Evolutionary conservation across 2,113 vertebrate species (phyloP).

Genomic region (Ceratotherium simum): DNA sequence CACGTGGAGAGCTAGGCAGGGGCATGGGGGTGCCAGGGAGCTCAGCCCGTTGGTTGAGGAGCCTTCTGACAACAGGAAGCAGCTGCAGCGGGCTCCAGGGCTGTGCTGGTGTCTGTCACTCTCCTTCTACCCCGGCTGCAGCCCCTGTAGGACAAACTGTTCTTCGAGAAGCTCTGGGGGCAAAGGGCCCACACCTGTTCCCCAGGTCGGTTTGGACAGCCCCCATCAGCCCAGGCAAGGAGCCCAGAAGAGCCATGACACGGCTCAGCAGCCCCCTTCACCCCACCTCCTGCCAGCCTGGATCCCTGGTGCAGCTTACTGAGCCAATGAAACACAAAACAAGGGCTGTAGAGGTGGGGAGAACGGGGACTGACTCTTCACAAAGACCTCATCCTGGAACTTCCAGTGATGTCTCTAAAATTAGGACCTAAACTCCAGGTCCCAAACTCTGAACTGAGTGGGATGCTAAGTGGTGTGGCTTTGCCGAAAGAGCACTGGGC

Average conservation of each 20-base stretch:
- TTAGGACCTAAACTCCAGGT: neutral
- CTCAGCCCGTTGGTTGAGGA: conserved; percentile 5
- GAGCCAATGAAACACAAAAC: neutral
- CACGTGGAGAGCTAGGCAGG: neutral
- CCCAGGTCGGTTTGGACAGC: conserved; percentile 61
- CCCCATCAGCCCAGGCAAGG: neutral
- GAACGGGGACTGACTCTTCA: neutral
- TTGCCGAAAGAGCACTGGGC: neutral
- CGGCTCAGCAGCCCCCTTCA: neutral
- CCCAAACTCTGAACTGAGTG: neutral
- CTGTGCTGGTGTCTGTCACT: conserved; percentile 65
- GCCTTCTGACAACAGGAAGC: conserved; percentile 78
- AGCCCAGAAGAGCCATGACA: neutral
- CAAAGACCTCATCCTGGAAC: neutral
- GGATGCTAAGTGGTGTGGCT: neutral
- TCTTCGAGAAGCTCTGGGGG: conserved; percentile 78
- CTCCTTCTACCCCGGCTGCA: neutral
- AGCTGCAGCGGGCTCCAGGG: conserved; percentile 65
- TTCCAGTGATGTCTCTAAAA: neutral
- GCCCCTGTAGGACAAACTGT: conserved; percentile 66
- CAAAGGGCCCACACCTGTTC: conserved; percentile 67
- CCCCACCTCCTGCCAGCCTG: neutral
- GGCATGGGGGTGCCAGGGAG: neutral
- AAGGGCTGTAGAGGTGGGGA: neutral
- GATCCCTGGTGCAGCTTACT: neutral